These are phyloP conservation scores for Hydrozoanthus gracilis DNA, from an alignment of 92 coral and sea anemone genomes.

Conservation along the genomic window DNA sequence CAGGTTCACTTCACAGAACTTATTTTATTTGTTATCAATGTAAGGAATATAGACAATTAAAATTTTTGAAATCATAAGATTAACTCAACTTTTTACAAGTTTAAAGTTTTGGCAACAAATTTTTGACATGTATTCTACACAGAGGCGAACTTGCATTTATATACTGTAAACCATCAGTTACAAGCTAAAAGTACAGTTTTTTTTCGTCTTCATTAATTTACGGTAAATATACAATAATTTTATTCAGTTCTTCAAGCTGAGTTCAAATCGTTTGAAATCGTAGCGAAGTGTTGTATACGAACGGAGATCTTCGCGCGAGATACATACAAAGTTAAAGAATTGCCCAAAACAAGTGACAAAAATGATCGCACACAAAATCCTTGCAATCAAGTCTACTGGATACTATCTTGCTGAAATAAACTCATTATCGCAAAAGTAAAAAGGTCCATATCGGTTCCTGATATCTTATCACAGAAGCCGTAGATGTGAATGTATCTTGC, in stretches of 20 bases:
- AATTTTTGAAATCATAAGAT: constrained; percentile 18
- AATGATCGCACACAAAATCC: constrained; percentile 79
- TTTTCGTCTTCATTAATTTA: constrained; percentile 27
- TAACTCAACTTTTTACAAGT: neutral
- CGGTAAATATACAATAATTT: constrained; percentile 21
- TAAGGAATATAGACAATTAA: constrained; percentile 30
- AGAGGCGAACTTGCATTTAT: neutral
- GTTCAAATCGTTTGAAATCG: neutral
- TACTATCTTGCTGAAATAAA: constrained; percentile 78
- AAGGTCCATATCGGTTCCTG: constrained; percentile 74
- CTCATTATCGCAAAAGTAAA: constrained; percentile 80
- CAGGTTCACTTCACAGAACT: neutral
- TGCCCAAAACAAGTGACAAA: constrained; percentile 68
- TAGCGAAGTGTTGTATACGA: constrained; percentile 15
- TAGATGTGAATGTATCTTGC: too few species aligned
- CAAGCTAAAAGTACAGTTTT: neutral
- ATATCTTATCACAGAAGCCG: neutral
- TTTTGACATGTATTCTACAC: neutral
- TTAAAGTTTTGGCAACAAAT: neutral
- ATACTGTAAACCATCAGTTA: neutral
- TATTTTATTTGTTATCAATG: constrained; percentile 23
- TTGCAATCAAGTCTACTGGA: constrained; percentile 88
- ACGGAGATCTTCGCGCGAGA: constrained; percentile 11
- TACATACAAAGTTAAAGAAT: neutral
- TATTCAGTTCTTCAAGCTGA: neutral